Evolutionary conservation across 2,888 invertebrate genomes (phyloP).

Genomic region (Muscina levida): DNA sequence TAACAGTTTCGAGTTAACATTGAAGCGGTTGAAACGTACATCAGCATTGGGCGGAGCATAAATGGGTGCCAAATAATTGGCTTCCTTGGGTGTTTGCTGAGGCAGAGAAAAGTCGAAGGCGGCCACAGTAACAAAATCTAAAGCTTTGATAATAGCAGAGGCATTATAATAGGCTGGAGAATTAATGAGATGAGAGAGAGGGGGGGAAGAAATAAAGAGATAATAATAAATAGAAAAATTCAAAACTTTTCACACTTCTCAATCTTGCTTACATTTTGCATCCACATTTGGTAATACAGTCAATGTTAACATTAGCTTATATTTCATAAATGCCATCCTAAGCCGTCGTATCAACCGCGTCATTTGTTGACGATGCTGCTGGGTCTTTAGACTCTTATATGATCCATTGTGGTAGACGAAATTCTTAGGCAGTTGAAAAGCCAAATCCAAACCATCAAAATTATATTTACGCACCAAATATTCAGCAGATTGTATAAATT

Average conservation of each 20-base stretch:
- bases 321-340: not conserved
- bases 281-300: conserved; percentile 18
- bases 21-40: not conserved
- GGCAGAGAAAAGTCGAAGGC: conserved; percentile 28
- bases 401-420: not conserved
- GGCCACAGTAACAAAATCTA: conserved; percentile 20
- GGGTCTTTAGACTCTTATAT: not conserved
- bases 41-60: not conserved
- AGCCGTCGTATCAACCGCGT: not conserved
- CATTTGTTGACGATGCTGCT: not conserved
- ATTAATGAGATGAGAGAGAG: too few species aligned
- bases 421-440: conserved; percentile 21
- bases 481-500: not conserved
- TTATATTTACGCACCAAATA: conserved; percentile 11
- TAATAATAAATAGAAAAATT: not conserved
- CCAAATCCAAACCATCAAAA: conserved; percentile 34
- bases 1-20: not conserved
- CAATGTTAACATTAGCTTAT: conserved; percentile 20
- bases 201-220: too few species aligned
- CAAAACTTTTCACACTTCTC: not conserved
- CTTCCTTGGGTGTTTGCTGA: not conserved
- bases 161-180: conserved; percentile 37
- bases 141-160: not conserved
- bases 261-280: conserved; percentile 26
- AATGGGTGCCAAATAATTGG: conserved; percentile 24